phyloP scores from a whole-genome alignment of 2,113 vertebrate species.

The Argyrosomus japonicus region DNA sequence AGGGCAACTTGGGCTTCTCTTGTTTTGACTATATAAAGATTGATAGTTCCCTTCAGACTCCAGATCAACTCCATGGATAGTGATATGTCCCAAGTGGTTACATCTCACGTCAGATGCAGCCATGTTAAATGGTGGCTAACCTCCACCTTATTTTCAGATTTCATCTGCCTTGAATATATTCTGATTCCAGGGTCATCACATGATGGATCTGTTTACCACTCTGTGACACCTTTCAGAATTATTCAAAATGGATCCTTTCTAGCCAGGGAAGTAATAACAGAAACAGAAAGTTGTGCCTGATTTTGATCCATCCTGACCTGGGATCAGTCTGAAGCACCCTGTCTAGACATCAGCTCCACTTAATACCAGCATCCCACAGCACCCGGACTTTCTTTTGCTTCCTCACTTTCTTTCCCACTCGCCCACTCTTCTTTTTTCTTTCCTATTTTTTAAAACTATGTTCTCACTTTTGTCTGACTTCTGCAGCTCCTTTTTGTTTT shows the following conservation, averaged over 20 bases:
- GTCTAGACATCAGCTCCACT: constrained; percentile 71
- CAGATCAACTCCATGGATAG: constrained; percentile 50
- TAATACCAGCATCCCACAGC: constrained; percentile 34
- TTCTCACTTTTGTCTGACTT: constrained; percentile 35
- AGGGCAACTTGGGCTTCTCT: constrained; percentile 43
- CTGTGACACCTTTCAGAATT: background rate
- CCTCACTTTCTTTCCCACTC: constrained; percentile 5
- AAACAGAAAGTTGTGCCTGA: constrained; percentile 22
- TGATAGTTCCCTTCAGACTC: constrained; percentile 57
- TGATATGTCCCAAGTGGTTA: constrained; percentile 59
- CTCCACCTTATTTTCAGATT: constrained; percentile 21
- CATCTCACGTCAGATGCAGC: constrained; percentile 40
- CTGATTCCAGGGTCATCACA: background rate
- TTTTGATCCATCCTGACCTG: constrained; percentile 50
- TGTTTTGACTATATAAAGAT: constrained; percentile 66
- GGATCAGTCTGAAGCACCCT: constrained; percentile 72
- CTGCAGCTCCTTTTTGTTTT: constrained; percentile 37
- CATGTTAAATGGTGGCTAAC: constrained; percentile 34
- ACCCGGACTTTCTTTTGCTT: constrained; percentile 18
- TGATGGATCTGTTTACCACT: background rate
- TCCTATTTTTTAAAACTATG: constrained; percentile 1
- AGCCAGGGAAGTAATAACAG: constrained; percentile 31
- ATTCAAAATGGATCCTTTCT: constrained; percentile 9
- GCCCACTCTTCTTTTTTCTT: constrained; percentile 3
- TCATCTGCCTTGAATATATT: constrained; percentile 19